Percentiles rank a stretch among this genome's conserved stretches.
These are phyloP conservation scores for Acanthaster planci DNA, from an alignment of 35 echinoderm and acorn worm species.

Conservation along the genomic window DNA sequence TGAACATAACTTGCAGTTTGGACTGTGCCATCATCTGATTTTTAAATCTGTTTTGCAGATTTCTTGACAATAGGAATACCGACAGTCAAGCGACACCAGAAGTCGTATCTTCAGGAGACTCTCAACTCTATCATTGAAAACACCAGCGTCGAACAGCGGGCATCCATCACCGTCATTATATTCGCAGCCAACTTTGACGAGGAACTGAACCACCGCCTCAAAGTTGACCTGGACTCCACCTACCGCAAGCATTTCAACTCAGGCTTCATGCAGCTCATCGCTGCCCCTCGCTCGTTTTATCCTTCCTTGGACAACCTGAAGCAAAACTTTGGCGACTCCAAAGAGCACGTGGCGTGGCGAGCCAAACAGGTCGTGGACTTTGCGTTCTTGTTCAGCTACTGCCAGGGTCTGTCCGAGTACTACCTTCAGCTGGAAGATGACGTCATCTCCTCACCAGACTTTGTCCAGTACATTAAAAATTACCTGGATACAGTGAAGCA, in stretches of 20 bases:
- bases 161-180: constrained; percentile 48
- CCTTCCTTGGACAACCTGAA: constrained; percentile 73
- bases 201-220: constrained; percentile 46
- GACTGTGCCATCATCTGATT: neutral
- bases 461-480: constrained; percentile 71
- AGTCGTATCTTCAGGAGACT: constrained; percentile 65
- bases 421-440: constrained; percentile 96
- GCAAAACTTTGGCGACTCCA: constrained; percentile 78
- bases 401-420: constrained; percentile 75
- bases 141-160: constrained; percentile 52
- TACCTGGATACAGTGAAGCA: constrained; percentile 62
- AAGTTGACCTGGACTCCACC: constrained; percentile 42
- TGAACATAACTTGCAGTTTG: neutral
- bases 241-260: constrained; percentile 53
- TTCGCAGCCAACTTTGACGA: constrained; percentile 80
- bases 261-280: constrained; percentile 78
- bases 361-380: constrained; percentile 94
- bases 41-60: constrained; percentile 46
- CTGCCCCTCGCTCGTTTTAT: constrained; percentile 73
- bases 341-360: constrained; percentile 72
- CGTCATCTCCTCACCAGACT: constrained; percentile 77
- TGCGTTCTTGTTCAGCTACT: constrained; percentile 84
- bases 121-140: constrained; percentile 82
- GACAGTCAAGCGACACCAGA: constrained; percentile 74
- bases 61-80: constrained; percentile 89